A percentile compares a stretch with the other conserved stretches of the same genome.
These are phyloP conservation scores for Dioctria rufipes DNA, from an alignment of 2,888 invertebrate genomes.

Conservation along the genomic window DNA sequence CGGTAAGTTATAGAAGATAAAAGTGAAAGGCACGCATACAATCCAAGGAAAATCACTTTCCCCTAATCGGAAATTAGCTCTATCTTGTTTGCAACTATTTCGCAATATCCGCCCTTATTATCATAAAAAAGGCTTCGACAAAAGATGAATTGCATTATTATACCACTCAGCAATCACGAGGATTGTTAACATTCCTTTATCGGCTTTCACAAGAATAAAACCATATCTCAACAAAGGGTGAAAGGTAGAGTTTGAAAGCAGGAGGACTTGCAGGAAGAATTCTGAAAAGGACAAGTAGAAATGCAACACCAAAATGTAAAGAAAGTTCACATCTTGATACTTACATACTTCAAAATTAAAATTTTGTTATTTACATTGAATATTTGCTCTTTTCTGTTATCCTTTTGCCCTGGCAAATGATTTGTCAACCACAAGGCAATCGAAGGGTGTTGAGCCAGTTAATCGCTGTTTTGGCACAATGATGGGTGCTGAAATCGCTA, in stretches of 20 bases:
- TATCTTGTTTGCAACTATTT: too few species aligned
- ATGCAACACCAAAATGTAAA: neutral
- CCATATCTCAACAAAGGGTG: neutral
- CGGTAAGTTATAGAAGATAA: too few species aligned
- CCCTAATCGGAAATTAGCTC: too few species aligned
- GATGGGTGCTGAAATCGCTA: conserved; percentile 1
- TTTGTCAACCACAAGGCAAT: conserved; percentile 48
- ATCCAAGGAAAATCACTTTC: too few species aligned
- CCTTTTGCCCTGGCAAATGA: conserved; percentile 1
- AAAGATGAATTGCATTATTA: neutral
- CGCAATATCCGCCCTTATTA: neutral
- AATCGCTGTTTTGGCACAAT: conserved; percentile 23
- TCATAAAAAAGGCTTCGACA: neutral
- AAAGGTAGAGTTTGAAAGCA: neutral
- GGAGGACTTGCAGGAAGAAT: too few species aligned
- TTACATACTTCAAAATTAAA: neutral
- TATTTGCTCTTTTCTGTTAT: conserved; percentile 29
- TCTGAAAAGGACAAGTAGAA: neutral
- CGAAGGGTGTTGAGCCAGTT: conserved; percentile 31
- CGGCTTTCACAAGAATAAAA: conserved; percentile 21
- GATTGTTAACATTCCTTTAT: conserved; percentile 46
- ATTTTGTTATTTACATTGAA: neutral
- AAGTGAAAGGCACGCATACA: too few species aligned
- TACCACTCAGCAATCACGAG: neutral
- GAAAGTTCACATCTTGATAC: neutral